Evolutionary conservation across 2,113 vertebrate species (phyloP), one percentile per base, ranked within the genome.

Genomic region (Anarrhichthys ocellatus): DNA sequence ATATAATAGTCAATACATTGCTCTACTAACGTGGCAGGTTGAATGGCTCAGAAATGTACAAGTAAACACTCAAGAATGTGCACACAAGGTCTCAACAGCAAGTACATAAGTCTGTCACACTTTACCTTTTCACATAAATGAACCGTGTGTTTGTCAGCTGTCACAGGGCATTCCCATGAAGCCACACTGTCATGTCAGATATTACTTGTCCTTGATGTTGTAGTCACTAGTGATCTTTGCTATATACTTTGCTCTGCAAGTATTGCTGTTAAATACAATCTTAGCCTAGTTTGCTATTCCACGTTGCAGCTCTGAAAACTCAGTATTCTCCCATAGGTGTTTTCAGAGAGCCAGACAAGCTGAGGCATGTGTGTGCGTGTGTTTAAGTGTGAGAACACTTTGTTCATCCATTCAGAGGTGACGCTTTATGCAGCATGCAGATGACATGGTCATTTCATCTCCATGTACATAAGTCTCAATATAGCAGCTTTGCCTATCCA

Each of bases 251-350:
- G 46, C 48, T 50, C 22, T 52, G 50, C 20, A 88, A 88, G 85
- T 50, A 63, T 34, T 62, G 68, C 38, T 69, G 32, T 69, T 81
- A 77, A 81, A 87, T 59, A 80, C 78, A 82, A 54, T 61, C 56
- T 80, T 71, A 84, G 63, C 67, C 81, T 80, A 83, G 59, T 91
- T 90, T 89, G 71, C 17, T 59, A 11, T 83, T 82, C 75, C 40
- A 20, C 2, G 4, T 56, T 56, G 64, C 81, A 64, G 79, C 74
- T 71, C 52, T 29, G 52, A 82, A 73, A 88, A 85, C 74, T 80
- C 69, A 15, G 48, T 54, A 17, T 71, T 76, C 50, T 86, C 82
- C 75, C 82, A 52, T 56, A 76, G 59, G 80, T 79, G 87, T 87
- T 87, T 80, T 83, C 46, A 80, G 50, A 81, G 76, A 84, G 24